A percentile compares a stretch with the other conserved stretches of the same genome.
Evolutionary conservation across 2,888 invertebrate genomes (phyloP).

Genomic region (Autographa pulchrina): DNA sequence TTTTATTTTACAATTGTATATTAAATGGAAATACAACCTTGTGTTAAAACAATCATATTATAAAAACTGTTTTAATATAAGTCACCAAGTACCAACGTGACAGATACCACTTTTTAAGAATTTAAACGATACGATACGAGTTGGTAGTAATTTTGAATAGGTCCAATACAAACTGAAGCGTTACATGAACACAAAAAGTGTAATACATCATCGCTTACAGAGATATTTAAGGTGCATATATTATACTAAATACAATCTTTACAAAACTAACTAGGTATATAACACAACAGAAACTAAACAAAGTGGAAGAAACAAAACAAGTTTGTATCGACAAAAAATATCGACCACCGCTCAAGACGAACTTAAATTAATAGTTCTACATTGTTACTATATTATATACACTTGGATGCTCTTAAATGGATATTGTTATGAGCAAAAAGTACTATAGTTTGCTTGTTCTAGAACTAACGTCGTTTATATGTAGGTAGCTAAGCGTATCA

Average conservation of each 20-base stretch:
- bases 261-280: not conserved
- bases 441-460: not conserved
- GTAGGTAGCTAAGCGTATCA: not conserved
- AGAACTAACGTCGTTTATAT: not conserved
- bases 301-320: constrained; percentile 16
- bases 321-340: constrained; percentile 37
- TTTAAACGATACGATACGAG: no score
- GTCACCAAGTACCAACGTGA: no score
- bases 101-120: no score
- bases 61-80: no score
- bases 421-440: constrained; percentile 29
- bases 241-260: not conserved
- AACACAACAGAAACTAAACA: not conserved
- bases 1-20: no score
- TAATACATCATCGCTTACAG: no score
- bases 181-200: no score
- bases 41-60: no score
- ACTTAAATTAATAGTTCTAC: constrained; percentile 44
- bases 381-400: constrained; percentile 27
- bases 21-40: no score
- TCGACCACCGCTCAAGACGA: constrained; percentile 25
- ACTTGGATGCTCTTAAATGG: constrained; percentile 25
- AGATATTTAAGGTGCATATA: no score
- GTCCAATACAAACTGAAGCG: no score
- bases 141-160: no score